Percentiles rank a stretch among this genome's conserved stretches.
phyloP scores from a whole-genome alignment of 2,888 invertebrate species.

The Pherbina coryleti region DNA sequence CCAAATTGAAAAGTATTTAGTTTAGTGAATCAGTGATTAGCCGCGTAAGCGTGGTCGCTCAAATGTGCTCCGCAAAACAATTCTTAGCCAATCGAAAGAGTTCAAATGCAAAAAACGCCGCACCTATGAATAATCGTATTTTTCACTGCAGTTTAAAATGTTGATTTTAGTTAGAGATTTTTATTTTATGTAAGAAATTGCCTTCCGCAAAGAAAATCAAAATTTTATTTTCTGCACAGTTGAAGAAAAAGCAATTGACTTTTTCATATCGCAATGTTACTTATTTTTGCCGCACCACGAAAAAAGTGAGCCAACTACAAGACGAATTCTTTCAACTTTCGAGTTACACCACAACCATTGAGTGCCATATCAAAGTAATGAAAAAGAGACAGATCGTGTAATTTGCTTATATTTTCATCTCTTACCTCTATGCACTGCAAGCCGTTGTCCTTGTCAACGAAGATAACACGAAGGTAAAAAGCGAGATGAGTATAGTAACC shows the following conservation, averaged over 20 bases:
- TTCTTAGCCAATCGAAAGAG: background rate
- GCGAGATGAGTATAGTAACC: slow-evolving; percentile 23
- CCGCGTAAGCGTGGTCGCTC: slow-evolving; percentile 24
- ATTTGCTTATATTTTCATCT: background rate
- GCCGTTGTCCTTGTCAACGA: slow-evolving; percentile 3
- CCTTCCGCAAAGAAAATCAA: background rate
- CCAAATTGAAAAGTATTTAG: background rate
- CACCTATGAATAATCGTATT: background rate
- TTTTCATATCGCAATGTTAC: slow-evolving; percentile 16
- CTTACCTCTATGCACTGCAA: slow-evolving; percentile 11
- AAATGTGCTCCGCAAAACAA: slow-evolving; percentile 25
- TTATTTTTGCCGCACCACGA: slow-evolving; percentile 32
- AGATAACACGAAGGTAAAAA: slow-evolving; percentile 1
- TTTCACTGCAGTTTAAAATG: background rate
- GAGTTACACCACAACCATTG: no score
- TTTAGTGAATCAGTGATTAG: slow-evolving; percentile 4
- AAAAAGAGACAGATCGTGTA: slow-evolving; percentile 35
- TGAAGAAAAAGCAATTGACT: slow-evolving; percentile 3
- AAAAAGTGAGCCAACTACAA: slow-evolving; percentile 1
- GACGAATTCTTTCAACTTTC: no score
- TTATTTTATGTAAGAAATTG: slow-evolving; percentile 8
- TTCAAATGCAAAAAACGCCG: background rate
- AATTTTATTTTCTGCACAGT: background rate
- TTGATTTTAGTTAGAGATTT: background rate
- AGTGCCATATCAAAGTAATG: slow-evolving; percentile 18